phyloP scores from a whole-genome alignment of 2,888 invertebrate genomes.

The Rotaria sp. region DNA sequence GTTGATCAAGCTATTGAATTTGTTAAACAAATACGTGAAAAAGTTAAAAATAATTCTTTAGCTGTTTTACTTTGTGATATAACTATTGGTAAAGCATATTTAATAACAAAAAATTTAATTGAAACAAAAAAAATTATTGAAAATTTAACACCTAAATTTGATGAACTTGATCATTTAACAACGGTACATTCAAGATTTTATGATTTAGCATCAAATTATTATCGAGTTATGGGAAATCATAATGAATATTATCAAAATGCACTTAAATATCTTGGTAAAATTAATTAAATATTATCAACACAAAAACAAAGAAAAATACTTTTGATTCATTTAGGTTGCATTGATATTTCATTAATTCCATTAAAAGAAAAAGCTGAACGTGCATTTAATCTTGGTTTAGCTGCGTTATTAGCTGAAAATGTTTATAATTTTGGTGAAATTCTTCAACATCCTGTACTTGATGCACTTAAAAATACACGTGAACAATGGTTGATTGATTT shows the following conservation, averaged over 20 bases:
- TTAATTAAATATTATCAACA: neutral
- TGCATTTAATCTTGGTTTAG: conserved; percentile 83
- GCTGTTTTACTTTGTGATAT: conserved; percentile 31
- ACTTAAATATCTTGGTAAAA: conserved; percentile 62
- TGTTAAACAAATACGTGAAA: conserved; percentile 34
- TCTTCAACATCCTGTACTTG: conserved; percentile 80
- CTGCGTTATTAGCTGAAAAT: conserved; percentile 83
- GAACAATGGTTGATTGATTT: conserved; percentile 74
- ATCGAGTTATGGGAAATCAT: conserved; percentile 62
- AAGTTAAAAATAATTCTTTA: conserved; percentile 32
- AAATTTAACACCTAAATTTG: conserved; percentile 30
- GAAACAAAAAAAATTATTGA: conserved; percentile 35
- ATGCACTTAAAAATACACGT: conserved; percentile 69
- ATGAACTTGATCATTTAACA: conserved; percentile 37
- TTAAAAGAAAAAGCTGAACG: conserved; percentile 55
- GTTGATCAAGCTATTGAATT: conserved; percentile 16
- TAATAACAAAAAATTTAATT: conserved; percentile 36
- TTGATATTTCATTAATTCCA: conserved; percentile 42
- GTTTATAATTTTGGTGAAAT: conserved; percentile 95
- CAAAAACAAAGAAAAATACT: no score
- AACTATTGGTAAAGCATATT: conserved; percentile 33
- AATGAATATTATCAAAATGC: conserved; percentile 90
- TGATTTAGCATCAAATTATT: conserved; percentile 81
- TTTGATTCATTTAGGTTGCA: neutral
- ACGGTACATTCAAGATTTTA: conserved; percentile 84